Evolutionary conservation across 2,888 invertebrate species (phyloP).

Genomic region (Ligdia adustata): DNA sequence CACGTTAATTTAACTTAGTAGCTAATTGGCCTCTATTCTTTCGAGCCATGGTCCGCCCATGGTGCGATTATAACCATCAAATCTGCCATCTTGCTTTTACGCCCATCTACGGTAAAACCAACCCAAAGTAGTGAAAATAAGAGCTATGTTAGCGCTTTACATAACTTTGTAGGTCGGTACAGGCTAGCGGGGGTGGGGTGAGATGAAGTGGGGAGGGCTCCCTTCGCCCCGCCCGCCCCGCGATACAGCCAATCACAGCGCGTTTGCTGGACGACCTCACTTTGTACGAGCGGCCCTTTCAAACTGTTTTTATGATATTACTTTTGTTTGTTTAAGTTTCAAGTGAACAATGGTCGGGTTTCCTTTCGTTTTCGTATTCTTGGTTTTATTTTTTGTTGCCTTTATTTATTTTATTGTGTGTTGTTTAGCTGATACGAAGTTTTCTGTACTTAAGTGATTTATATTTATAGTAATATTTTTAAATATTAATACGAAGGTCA

Average conservation of each 20-base stretch:
- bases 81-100: constrained; percentile 53
- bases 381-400: constrained; percentile 6
- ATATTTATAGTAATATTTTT: too few relatives aligned
- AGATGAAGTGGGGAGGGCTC: constrained; percentile 66
- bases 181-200: constrained; percentile 68
- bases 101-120: constrained; percentile 42
- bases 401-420: constrained; percentile 1
- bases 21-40: constrained; percentile 78
- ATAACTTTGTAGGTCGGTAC: constrained; percentile 63
- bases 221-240: constrained; percentile 74
- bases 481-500: too few relatives aligned
- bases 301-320: constrained; percentile 55
- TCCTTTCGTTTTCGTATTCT: constrained; percentile 4
- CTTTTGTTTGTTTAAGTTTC: constrained; percentile 45
- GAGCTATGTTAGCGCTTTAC: constrained; percentile 54
- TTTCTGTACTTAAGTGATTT: too few relatives aligned
- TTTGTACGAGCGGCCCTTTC: constrained; percentile 77
- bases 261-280: constrained; percentile 70
- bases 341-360: constrained; percentile 22
- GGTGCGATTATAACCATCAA: constrained; percentile 76
- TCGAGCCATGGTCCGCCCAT: constrained; percentile 78
- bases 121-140: constrained; percentile 49
- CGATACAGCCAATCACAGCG: constrained; percentile 67
- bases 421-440: too few relatives aligned
- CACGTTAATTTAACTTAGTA: constrained; percentile 66